Evolutionary conservation across 2,797 vertebrate genomes (phyloP), one percentile per base, ranked within the genome.

Genomic region (Pangasius sanitwongsei): DNA sequence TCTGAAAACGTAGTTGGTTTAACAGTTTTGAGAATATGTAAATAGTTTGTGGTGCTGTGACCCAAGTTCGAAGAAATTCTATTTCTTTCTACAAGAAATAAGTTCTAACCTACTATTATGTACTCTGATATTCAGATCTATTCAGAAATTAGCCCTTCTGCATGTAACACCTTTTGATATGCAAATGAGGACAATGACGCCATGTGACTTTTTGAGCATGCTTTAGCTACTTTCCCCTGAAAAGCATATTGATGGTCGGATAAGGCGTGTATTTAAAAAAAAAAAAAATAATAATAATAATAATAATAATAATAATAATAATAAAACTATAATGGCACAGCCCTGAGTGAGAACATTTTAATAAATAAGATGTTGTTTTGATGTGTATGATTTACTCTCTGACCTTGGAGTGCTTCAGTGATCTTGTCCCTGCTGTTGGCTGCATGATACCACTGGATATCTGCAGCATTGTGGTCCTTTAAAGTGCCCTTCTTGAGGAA

Each of bases 371-470:
- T 11, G 25, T 25, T 28, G 72, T 13, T 48, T 25, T 74, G 37
- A 12, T 48, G 72, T 44, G 37, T 44, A 44, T 25, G 2, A 31
- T 53, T 11, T 16, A 48, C 3, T 53, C 34, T 83, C 61, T 96
- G 90, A 98, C 98, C 97, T 78, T 92, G 88, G 4, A 98, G 91
- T 0, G 97, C 97, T 77, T 96, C 94, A 0, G 41, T 72, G 83
- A 97, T 92, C 53, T 93, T 94, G 55, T 91, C 91, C 74, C 94
- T 95, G 94, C 94, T 97, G 95, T 99, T 99, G 20, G 96, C 97
- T 0, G 96, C 97, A 85, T 99, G 98, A 74, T 93, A 96, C 98
- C 98, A 99, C 2, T 89, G 57, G 41, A 99, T 83, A 77, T 96
- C 96, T 0, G 96, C 96, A 0, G 95, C 97, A 90, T 99, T 96